Evolutionary conservation across 1,140 invertebrate species (phyloP), one percentile per base, ranked within the genome.

Genomic region (Nebria ingens): DNA sequence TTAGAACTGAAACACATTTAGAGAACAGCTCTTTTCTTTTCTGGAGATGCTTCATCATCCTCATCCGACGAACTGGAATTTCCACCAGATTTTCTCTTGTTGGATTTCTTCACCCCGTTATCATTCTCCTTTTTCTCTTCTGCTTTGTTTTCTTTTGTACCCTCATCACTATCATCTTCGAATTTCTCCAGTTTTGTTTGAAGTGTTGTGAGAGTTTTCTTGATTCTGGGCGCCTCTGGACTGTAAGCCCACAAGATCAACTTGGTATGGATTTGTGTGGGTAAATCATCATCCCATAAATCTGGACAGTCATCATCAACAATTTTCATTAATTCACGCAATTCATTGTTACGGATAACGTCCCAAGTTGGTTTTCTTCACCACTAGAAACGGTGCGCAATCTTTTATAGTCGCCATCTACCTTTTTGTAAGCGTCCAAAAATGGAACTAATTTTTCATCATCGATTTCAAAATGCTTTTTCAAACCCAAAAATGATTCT

Each of bases 201-300:
- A 52, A 67, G 63, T 40, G 55, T 66, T 0, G 57, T 56, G 20
- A 66, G 25, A 55, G 60, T 66, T 49, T 71, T 71, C 58, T 76
- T 77, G 1, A 77, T 66, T 62, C 74, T 76, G 53, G 69, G 71
- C 22, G 73, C 71, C 54, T 77, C 73, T 4, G 81, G 81, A 53
- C 79, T 82, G 62, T 83, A 83, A 0, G 80, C 80, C 81, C 81
- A 83, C 17, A 82, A 64, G 55, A 83, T 73, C 57, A 83, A 65
- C 57, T 80, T 67, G 56, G 82, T 58, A 56, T 83, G 81, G 40
- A 80, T 74, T 17, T 74, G 65, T 4, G 79, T 79, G 1, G 81
- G 82, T 52, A 78, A 71, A 29, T 79, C 79, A 53, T 79, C 75
- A 19, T 78, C 72, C 64, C 82, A 83, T 1, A 83, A 67, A 60